These are phyloP conservation scores for Diploptera punctata DNA, from an alignment of 2,888 invertebrate species.

Conservation along the genomic window DNA sequence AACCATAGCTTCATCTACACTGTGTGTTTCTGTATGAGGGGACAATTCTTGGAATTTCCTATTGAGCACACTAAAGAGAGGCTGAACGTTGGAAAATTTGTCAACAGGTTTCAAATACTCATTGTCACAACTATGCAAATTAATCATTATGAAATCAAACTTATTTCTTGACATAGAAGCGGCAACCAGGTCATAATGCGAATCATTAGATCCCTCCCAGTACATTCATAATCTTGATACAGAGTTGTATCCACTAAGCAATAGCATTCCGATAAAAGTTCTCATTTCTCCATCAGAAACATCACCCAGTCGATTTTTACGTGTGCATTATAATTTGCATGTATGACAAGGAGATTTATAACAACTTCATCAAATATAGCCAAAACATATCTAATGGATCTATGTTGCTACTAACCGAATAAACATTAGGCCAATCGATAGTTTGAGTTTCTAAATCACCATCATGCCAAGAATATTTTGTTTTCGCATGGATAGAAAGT, in stretches of 20 bases:
- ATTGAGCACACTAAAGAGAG: conserved; percentile 46
- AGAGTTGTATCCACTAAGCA: conserved; percentile 47
- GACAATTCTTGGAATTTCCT: too few species aligned
- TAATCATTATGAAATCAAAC: conserved; percentile 47
- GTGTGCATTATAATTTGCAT: not conserved
- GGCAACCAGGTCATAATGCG: conserved; percentile 46
- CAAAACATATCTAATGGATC: not conserved
- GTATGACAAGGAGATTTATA: not conserved
- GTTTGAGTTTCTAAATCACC: too few species aligned
- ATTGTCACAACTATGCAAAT: conserved; percentile 48
- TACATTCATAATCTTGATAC: conserved; percentile 47
- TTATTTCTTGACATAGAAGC: conserved; percentile 47
- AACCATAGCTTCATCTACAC: not conserved
- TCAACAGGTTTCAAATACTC: conserved; percentile 44
- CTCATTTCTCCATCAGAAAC: conserved; percentile 43
- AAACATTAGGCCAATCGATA: too few species aligned
- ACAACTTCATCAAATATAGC: not conserved
- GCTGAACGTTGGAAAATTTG: conserved; percentile 48
- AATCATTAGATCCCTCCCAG: conserved; percentile 47
- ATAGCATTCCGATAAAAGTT: conserved; percentile 46
- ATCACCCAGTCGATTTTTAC: conserved; percentile 38
- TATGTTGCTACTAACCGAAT: not conserved
- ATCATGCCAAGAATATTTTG: too few species aligned
- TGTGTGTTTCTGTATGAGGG: not conserved
- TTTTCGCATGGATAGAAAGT: not conserved